Evolutionary conservation across 2,888 invertebrate species (phyloP).

Genomic region (Cryptus viduatorius): DNA sequence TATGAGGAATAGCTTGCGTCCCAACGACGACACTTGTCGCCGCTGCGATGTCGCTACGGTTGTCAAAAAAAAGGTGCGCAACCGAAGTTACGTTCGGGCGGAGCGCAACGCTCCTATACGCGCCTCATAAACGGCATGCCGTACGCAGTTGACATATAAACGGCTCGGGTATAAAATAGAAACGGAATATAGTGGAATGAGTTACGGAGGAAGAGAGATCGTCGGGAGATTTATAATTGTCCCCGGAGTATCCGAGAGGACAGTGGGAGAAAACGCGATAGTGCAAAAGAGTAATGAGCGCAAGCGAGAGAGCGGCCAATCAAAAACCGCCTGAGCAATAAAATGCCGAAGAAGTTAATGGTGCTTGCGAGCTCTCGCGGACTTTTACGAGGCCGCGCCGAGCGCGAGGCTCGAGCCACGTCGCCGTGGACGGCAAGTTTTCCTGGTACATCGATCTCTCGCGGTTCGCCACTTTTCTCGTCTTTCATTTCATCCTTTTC

Average conservation of each 20-base stretch:
- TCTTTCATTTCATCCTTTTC: conserved; percentile 23
- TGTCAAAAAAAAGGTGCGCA: not conserved
- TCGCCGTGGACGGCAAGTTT: conserved; percentile 51
- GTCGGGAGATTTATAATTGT: conserved; percentile 70
- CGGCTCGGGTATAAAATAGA: not conserved
- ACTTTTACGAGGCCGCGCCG: conserved; percentile 55
- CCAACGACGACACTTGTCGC: not conserved
- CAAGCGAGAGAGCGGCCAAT: conserved; percentile 59
- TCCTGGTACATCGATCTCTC: conserved; percentile 63
- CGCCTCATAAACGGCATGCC: not conserved
- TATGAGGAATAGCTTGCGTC: not conserved
- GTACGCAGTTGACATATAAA: not conserved
- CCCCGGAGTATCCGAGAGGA: conserved; percentile 27
- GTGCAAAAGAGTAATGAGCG: conserved; percentile 43
- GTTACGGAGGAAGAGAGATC: conserved; percentile 23
- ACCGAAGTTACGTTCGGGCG: not conserved
- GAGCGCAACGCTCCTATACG: not conserved
- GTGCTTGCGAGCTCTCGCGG: conserved; percentile 62
- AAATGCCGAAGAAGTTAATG: conserved; percentile 72
- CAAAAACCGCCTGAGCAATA: conserved; percentile 67
- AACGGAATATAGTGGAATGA: conserved; percentile 6
- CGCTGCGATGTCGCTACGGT: not conserved
- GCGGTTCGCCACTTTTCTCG: conserved; percentile 32
- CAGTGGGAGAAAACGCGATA: conserved; percentile 32
- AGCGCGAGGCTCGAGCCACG: conserved; percentile 23